These are phyloP conservation scores for Brachionus paranguensis DNA, from an alignment of 1,140 invertebrate species.

Conservation along the genomic window DNA sequence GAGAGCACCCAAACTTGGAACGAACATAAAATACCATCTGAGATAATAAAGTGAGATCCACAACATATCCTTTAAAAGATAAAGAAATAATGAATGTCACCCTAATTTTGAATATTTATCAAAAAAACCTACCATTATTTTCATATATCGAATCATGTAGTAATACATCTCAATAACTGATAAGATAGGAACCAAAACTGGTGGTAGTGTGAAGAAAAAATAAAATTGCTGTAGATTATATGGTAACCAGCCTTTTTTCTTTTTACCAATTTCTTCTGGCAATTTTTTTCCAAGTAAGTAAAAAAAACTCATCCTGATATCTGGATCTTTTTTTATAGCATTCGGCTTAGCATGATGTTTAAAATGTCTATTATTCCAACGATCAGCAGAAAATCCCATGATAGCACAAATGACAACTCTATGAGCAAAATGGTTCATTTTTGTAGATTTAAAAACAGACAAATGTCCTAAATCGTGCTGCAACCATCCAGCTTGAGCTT, in stretches of 20 bases:
- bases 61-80: background rate
- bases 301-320: constrained; percentile 48
- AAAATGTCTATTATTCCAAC: constrained; percentile 55
- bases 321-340: constrained; percentile 50
- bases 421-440: constrained; percentile 41
- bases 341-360: constrained; percentile 56
- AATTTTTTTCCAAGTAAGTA: constrained; percentile 48
- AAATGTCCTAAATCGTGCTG: constrained; percentile 44
- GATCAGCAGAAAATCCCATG: constrained; percentile 42
- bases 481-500: constrained; percentile 42
- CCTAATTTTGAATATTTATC: too few relatives aligned
- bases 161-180: background rate
- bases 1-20: background rate
- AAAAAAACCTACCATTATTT: background rate
- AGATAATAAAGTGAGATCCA: background rate
- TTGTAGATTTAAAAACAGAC: constrained; percentile 41
- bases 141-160: background rate
- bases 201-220: constrained; percentile 42
- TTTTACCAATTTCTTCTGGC: constrained; percentile 9
- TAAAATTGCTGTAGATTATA: constrained; percentile 45
- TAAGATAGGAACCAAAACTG: background rate
- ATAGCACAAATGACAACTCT: constrained; percentile 41
- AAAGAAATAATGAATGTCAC: too few relatives aligned
- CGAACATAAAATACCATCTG: constrained; percentile 3
- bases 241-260: constrained; percentile 42